These are phyloP conservation scores for Eumerus sabulonum DNA, from an alignment of 2,888 invertebrate species.

Conservation along the genomic window DNA sequence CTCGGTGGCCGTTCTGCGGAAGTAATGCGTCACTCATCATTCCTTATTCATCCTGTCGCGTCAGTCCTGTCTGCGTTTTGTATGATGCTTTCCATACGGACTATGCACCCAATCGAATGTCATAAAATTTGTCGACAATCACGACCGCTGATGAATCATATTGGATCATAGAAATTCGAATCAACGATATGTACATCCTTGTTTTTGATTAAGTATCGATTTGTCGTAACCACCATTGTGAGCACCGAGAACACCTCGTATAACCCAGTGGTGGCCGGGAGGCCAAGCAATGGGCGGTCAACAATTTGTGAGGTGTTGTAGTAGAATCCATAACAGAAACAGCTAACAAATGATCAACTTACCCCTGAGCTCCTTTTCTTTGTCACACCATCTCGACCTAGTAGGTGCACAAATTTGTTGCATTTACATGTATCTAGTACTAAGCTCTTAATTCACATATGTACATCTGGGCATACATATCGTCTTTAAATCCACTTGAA, in stretches of 20 bases:
- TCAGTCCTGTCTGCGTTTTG: slow-evolving; percentile 6
- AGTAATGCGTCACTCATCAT: slow-evolving; percentile 61
- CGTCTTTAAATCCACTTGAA: slow-evolving; percentile 14
- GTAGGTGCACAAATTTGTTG: slow-evolving; percentile 45
- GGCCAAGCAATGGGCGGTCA: too few species aligned
- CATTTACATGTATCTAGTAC: slow-evolving; percentile 37
- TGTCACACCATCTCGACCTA: too few species aligned
- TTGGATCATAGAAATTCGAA: slow-evolving; percentile 5
- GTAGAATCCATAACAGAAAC: too few species aligned
- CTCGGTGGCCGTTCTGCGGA: slow-evolving; percentile 40
- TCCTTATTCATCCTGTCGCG: too few species aligned
- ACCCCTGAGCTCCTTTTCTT: slow-evolving; percentile 34
- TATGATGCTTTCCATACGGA: slow-evolving; percentile 33
- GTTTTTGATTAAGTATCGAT: slow-evolving; percentile 68
- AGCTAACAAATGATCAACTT: slow-evolving; percentile 45
- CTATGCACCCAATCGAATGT: slow-evolving; percentile 45
- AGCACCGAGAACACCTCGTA: neutral
- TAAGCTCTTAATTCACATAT: too few species aligned
- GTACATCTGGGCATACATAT: neutral
- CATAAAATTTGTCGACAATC: slow-evolving; percentile 43
- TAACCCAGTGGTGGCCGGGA: too few species aligned
- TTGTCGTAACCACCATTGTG: slow-evolving; percentile 54
- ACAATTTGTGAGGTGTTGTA: too few species aligned
- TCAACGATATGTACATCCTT: slow-evolving; percentile 44
- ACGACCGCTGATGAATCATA: slow-evolving; percentile 60